These are phyloP conservation scores for Sthenelais limicola DNA, from an alignment of 2,888 invertebrate species.

Conservation along the genomic window DNA sequence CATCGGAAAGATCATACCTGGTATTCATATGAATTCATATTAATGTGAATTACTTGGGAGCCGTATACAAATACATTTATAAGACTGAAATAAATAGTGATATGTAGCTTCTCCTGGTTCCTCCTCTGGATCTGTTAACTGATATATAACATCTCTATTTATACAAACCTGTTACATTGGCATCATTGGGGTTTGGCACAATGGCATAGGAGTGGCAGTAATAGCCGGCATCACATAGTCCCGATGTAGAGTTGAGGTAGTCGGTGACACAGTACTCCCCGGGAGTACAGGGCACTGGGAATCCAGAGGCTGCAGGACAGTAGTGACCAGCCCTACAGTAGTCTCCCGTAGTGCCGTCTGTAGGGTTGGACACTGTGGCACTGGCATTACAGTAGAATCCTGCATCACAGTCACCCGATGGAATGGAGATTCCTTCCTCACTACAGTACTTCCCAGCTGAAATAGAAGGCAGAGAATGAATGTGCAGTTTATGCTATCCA, in stretches of 20 bases:
- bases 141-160: too few species aligned
- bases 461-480: too few species aligned
- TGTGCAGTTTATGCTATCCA: too few species aligned
- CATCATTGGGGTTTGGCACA: conserved; percentile 63
- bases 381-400: conserved; percentile 90
- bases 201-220: conserved; percentile 62
- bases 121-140: too few species aligned
- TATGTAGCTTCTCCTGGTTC: too few species aligned
- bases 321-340: conserved; percentile 50
- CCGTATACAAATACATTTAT: too few species aligned
- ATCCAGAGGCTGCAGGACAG: conserved; percentile 63
- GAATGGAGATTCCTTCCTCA: conserved; percentile 55
- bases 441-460: conserved; percentile 66
- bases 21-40: too few species aligned
- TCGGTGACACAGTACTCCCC: conserved; percentile 63
- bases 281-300: conserved; percentile 60
- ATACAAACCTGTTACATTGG: conserved; percentile 63
- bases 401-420: conserved; percentile 61
- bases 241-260: conserved; percentile 60
- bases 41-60: too few species aligned
- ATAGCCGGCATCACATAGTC: conserved; percentile 62
- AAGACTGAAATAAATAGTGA: too few species aligned
- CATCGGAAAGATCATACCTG: too few species aligned
- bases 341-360: conserved; percentile 47
- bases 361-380: conserved; percentile 81